Base-by-base conservation (phyloP, 2,113 vertebrate genomes). In the Corythoichthys haematopterus region DNA sequence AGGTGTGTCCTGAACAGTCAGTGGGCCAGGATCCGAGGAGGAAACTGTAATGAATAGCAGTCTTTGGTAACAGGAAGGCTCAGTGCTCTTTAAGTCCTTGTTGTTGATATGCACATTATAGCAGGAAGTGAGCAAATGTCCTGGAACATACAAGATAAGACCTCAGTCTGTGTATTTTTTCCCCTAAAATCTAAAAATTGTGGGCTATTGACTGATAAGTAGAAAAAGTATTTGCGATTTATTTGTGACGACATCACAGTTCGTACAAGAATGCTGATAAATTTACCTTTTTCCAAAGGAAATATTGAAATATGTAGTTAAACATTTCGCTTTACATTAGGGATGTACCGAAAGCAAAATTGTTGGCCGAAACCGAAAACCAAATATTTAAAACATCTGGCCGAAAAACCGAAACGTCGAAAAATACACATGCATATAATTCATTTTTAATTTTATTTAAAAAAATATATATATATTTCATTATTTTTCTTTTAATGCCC, bases 1-100 rank as follows among this genome's bases (percentile, higher is more conserved):
- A 91, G 89, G 86, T 91, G 88, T 84, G 76, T 90, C 90, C 89
- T 85, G 77, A 61, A 74, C 72, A 73, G 40, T 4, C 35, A 66
- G 48, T 4, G 51, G 40, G 69, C 69, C 68, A 66, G 72, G 71
- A 72, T 62, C 62, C 62, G 52, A 76, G 63, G 63, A 82, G 86
- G 90, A 91, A 91, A 56, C 13, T 47, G 37, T 70, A 57, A 72
- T 84, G 86, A 91, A 90, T 88, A 53, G 86, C 55, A 20, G 62
- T 66, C 57, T 6, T 68, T 56, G 55, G 81, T 37, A 74, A 88
- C 81, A 80, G 84, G 84, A 90, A 89, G 64, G 59, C 71, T 0
- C 57, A 3, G 60, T 35, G 36, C 68, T 76, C 71, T 69, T 74
- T 57, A 9, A 68, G 61, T 62, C 68, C 69, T 79, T 15, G 76